A percentile compares a stretch with the other conserved stretches of the same genome.
Evolutionary conservation across 2,797 vertebrate species (phyloP).

Genomic region (Syngnathus rostellatus): DNA sequence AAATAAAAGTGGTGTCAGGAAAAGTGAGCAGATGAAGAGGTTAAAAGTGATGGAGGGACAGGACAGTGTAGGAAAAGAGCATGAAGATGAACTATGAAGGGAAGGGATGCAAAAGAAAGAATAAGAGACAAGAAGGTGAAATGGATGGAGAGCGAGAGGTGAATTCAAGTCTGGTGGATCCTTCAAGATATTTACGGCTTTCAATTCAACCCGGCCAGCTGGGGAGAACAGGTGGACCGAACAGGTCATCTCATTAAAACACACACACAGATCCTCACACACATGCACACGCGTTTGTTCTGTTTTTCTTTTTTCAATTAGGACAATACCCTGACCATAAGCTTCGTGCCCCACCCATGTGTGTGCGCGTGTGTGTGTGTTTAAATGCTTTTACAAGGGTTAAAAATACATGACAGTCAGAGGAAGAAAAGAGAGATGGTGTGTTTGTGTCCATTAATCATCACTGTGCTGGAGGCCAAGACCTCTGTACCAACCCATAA

Average conservation of each 20-base stretch:
- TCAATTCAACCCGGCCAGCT: constrained; percentile 57
- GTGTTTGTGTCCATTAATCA: constrained; percentile 58
- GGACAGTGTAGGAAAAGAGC: constrained; percentile 16
- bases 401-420: constrained; percentile 52
- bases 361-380: constrained; percentile 12
- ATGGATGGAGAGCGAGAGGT: constrained; percentile 17
- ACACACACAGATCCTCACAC: constrained; percentile 36
- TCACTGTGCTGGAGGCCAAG: constrained; percentile 40
- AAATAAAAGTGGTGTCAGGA: not conserved
- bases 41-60: constrained; percentile 9
- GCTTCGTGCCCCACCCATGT: not conserved
- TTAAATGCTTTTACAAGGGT: constrained; percentile 34
- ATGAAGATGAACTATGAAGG: constrained; percentile 14
- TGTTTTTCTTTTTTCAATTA: not conserved
- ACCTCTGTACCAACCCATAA: constrained; percentile 45
- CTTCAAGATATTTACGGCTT: constrained; percentile 60
- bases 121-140: constrained; percentile 12
- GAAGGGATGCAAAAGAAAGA: constrained; percentile 20
- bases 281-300: constrained; percentile 39
- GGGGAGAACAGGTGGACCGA: constrained; percentile 70
- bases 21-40: not conserved
- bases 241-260: constrained; percentile 71
- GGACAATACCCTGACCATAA: not conserved
- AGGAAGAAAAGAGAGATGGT: constrained; percentile 27
- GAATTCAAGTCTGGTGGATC: constrained; percentile 44